Conservation (phyloP, 2,888 invertebrate genomes). For the Tribolium freemani region DNA sequence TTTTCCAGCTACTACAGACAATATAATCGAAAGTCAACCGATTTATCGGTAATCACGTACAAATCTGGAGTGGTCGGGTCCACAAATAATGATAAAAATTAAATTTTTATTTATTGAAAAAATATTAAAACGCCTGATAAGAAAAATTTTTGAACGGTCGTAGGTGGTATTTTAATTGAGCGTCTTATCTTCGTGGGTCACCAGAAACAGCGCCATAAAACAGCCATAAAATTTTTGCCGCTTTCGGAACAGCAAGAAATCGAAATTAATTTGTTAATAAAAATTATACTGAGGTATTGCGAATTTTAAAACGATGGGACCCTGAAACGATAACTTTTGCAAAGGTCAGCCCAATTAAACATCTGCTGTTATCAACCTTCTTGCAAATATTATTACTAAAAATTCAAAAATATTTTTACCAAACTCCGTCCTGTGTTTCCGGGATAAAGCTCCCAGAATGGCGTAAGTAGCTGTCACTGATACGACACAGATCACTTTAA, state of each 20-base stretch:
- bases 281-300: background rate
- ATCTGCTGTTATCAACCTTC: background rate
- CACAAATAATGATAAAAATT: background rate
- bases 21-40: background rate
- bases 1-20: background rate
- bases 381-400: background rate
- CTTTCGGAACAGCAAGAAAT: background rate
- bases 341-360: background rate
- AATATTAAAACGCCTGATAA: background rate
- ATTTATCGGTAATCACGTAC: background rate
- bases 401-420: background rate
- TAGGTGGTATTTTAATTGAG: constrained; percentile 9
- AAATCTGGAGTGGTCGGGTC: background rate
- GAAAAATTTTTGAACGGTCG: background rate
- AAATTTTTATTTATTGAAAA: background rate
- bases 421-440: background rate
- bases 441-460: constrained; percentile 52
- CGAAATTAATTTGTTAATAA: background rate
- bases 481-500: constrained; percentile 61
- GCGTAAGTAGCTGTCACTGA: constrained; percentile 59
- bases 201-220: constrained; percentile 10
- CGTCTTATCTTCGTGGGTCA: constrained; percentile 24
- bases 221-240: background rate
- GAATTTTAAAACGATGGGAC: background rate
- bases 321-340: background rate